Evolutionary conservation across 2,888 invertebrate genomes (phyloP).

Genomic region (Pseudanteris insignis): DNA sequence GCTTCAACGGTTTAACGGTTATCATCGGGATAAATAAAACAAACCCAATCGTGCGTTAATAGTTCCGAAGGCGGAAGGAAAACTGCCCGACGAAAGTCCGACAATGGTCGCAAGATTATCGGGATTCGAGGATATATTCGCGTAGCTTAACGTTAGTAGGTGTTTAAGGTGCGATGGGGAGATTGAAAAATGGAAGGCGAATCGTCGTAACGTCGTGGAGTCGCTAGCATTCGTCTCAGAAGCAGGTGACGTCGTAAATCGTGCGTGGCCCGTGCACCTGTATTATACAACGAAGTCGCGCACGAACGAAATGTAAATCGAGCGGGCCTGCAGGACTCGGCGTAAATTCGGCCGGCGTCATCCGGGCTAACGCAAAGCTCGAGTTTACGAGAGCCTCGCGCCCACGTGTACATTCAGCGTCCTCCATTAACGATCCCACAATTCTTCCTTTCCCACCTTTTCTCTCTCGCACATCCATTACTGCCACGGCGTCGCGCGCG

Average conservation of each 20-base stretch:
- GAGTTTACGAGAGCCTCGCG: conserved; percentile 26
- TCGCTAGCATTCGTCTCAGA: conserved; percentile 25
- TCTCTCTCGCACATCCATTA: conserved; percentile 31
- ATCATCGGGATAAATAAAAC: too few species aligned
- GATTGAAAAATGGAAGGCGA: conserved; percentile 40
- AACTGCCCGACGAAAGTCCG: too few species aligned
- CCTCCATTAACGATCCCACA: conserved; percentile 39
- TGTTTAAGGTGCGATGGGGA: background rate
- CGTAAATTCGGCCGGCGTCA: conserved; percentile 40
- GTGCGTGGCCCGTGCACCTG: conserved; percentile 22
- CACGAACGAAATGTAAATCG: conserved; percentile 45
- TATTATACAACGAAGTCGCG: conserved; percentile 30
- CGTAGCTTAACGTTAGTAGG: too few species aligned
- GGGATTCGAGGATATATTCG: too few species aligned
- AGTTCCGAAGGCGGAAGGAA: too few species aligned
- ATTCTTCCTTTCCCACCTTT: conserved; percentile 36
- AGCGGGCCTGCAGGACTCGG: conserved; percentile 33
- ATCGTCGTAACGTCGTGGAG: conserved; percentile 14
- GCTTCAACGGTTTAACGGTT: too few species aligned
- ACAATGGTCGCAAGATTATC: too few species aligned
- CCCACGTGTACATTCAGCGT: conserved; percentile 33
- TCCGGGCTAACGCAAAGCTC: conserved; percentile 23
- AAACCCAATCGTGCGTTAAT: too few species aligned
- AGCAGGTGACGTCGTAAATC: conserved; percentile 31
- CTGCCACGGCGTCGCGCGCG: conserved; percentile 11